A percentile compares a stretch with the other conserved stretches of the same genome.
phyloP scores from a whole-genome alignment of 2,113 vertebrate genomes.

The Craseonycteris thonglongyai region DNA sequence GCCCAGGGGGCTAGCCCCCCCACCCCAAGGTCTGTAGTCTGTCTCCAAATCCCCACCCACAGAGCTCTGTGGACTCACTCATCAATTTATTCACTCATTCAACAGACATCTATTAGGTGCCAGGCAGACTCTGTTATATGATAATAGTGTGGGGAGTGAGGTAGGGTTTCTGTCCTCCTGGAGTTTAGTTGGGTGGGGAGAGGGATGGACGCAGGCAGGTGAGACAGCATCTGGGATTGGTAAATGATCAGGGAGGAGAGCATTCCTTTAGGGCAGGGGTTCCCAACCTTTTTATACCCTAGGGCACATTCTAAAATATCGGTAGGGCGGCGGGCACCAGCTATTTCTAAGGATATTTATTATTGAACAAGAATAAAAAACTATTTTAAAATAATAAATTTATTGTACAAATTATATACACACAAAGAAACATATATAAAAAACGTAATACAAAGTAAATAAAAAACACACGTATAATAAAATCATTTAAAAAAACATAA shows the following conservation, averaged over 20 bases:
- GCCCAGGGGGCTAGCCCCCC: background rate
- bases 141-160: background rate
- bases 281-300: too few relatives aligned
- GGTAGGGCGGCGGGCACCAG: too few relatives aligned
- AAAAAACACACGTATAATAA: too few relatives aligned
- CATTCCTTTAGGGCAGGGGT: too few relatives aligned
- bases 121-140: background rate
- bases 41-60: background rate
- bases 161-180: background rate
- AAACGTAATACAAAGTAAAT: too few relatives aligned
- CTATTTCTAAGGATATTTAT: too few relatives aligned
- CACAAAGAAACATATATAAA: too few relatives aligned
- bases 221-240: background rate
- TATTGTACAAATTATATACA: too few relatives aligned
- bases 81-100: background rate
- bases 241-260: background rate
- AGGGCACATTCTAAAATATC: too few relatives aligned
- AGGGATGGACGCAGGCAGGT: background rate
- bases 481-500: too few relatives aligned
- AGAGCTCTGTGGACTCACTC: background rate
- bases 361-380: too few relatives aligned
- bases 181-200: background rate
- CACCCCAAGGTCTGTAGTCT: background rate
- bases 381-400: too few relatives aligned
- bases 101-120: background rate